These are phyloP conservation scores for Pocillopora meandrina DNA, from an alignment of 92 coral and sea anemone genomes.

Conservation along the genomic window DNA sequence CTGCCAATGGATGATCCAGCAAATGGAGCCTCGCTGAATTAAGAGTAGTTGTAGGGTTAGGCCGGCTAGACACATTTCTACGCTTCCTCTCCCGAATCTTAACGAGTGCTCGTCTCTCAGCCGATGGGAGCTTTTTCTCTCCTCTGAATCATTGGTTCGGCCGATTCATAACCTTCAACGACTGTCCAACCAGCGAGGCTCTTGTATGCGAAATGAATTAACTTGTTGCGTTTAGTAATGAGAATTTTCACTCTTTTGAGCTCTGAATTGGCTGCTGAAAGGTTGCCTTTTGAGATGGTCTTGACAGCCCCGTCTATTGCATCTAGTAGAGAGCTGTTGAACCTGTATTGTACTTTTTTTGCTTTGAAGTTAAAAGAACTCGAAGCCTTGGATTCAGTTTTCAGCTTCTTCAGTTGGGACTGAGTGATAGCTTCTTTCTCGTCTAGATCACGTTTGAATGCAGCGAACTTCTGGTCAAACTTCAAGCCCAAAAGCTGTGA, in stretches of 20 bases:
- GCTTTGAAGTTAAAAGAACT: background rate
- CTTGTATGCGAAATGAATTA: constrained; percentile 34
- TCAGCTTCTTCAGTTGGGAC: background rate
- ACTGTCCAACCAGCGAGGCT: constrained; percentile 49
- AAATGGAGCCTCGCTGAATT: background rate
- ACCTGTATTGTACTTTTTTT: background rate
- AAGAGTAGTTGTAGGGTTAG: background rate
- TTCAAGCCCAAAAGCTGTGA: constrained; percentile 4
- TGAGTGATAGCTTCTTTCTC: background rate
- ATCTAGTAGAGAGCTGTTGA: background rate
- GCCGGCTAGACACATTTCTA: constrained; percentile 6
- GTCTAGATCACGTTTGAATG: background rate
- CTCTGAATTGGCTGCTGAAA: no score
- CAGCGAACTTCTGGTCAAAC: background rate
- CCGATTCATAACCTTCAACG: constrained; percentile 49
- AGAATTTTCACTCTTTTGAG: background rate
- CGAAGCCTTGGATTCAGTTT: background rate
- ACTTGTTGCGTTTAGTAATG: constrained; percentile 32
- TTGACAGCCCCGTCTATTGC: no score
- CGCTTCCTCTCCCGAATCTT: constrained; percentile 35
- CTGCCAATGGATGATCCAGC: background rate
- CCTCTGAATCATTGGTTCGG: constrained; percentile 46
- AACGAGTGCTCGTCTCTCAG: constrained; percentile 45
- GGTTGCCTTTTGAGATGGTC: no score
- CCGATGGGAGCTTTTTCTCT: constrained; percentile 46